Percentiles rank a stretch among this genome's conserved stretches.
Conservation (phyloP, 2,888 invertebrate genomes). For the Aporophyla nigra region DNA sequence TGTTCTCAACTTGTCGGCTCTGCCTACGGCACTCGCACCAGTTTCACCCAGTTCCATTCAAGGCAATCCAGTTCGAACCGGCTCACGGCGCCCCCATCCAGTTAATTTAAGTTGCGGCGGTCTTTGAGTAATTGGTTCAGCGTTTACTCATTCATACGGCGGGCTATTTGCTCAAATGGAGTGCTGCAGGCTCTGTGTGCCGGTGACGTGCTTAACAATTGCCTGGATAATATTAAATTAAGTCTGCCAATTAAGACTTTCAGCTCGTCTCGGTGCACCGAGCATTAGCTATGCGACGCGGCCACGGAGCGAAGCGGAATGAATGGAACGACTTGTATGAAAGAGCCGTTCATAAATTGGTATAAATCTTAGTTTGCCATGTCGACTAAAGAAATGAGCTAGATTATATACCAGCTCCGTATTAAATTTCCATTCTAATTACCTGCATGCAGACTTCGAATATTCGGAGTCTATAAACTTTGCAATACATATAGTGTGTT, state of each 20-base stretch:
- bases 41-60: slow-evolving; percentile 57
- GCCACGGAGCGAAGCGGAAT: slow-evolving; percentile 55
- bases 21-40: slow-evolving; percentile 48
- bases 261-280: slow-evolving; percentile 48
- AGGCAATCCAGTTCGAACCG: slow-evolving; percentile 61
- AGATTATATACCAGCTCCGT: not conserved
- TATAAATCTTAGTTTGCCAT: slow-evolving; percentile 8
- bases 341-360: slow-evolving; percentile 44
- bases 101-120: slow-evolving; percentile 76
- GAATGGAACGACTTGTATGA: slow-evolving; percentile 37
- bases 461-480: slow-evolving; percentile 27
- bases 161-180: slow-evolving; percentile 59
- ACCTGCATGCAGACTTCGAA: not conserved
- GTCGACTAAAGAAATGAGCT: slow-evolving; percentile 12
- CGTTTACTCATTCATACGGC: slow-evolving; percentile 73
- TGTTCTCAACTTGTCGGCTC: slow-evolving; percentile 59
- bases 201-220: slow-evolving; percentile 60
- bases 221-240: slow-evolving; percentile 71
- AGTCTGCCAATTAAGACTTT: slow-evolving; percentile 68
- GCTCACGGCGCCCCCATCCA: slow-evolving; percentile 50
- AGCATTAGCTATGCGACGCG: slow-evolving; percentile 62
- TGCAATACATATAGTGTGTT: slow-evolving; percentile 29
- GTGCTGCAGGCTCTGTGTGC: slow-evolving; percentile 66
- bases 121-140: slow-evolving; percentile 72
- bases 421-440: slow-evolving; percentile 9